Percentiles rank a stretch among this genome's conserved stretches.
Conservation (phyloP, 2,888 invertebrate species). For the Prostheceraeus crozeri region DNA sequence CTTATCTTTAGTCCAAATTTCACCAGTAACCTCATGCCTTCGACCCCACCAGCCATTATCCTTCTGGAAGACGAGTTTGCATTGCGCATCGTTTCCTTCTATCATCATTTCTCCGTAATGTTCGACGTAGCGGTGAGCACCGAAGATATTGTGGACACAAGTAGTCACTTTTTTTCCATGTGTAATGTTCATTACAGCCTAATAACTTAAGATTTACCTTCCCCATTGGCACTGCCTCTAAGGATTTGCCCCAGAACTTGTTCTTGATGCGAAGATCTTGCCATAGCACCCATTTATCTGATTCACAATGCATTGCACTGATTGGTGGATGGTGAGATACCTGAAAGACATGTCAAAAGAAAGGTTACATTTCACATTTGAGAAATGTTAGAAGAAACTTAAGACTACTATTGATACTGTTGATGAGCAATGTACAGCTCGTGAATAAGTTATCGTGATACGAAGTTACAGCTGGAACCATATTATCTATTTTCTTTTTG, state of each 20-base stretch:
- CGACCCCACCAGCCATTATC: conserved; percentile 71
- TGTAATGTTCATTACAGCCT: too few relatives aligned
- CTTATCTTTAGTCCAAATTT: conserved; percentile 60
- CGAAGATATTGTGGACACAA: conserved; percentile 75
- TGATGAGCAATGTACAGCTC: too few relatives aligned
- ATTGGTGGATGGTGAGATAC: conserved; percentile 78
- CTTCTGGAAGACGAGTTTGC: conserved; percentile 73
- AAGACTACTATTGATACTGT: too few relatives aligned
- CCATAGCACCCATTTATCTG: conserved; percentile 70
- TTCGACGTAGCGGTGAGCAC: conserved; percentile 75
- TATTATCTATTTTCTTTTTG: too few relatives aligned
- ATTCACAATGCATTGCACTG: conserved; percentile 72
- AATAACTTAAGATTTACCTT: conserved; percentile 64
- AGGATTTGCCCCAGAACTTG: conserved; percentile 81
- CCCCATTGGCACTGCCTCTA: conserved; percentile 75
- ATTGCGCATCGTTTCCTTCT: conserved; percentile 61
- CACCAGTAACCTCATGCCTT: conserved; percentile 69
- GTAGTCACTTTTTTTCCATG: conserved; percentile 76
- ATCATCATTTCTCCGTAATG: conserved; percentile 75
- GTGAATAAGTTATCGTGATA: too few relatives aligned
- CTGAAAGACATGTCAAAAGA: too few relatives aligned
- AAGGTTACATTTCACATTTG: too few relatives aligned
- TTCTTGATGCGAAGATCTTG: conserved; percentile 76
- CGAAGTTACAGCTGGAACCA: too few relatives aligned
- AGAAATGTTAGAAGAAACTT: too few relatives aligned